Conservation (phyloP, 2,113 vertebrate species). For the Cromileptes altivelis region DNA sequence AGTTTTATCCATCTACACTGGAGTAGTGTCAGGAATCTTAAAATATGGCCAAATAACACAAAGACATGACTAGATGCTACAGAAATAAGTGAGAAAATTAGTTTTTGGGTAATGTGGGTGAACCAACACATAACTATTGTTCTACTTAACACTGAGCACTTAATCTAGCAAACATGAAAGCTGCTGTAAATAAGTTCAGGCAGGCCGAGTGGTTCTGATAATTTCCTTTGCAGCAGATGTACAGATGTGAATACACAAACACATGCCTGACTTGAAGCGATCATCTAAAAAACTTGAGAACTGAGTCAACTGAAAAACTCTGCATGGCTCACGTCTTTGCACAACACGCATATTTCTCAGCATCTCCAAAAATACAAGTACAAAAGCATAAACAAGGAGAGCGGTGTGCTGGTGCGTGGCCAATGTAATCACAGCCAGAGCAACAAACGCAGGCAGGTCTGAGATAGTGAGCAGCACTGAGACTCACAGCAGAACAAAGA, state of each 20-base stretch:
- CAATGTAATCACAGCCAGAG: conserved; percentile 68
- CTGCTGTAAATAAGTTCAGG: neutral
- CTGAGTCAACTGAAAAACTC: conserved; percentile 57
- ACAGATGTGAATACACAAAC: conserved; percentile 59
- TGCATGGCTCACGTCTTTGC: conserved; percentile 19
- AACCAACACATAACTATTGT: conserved; percentile 13
- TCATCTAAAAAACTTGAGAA: conserved; percentile 52
- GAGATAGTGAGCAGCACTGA: conserved; percentile 28
- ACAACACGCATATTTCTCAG: conserved; percentile 44
- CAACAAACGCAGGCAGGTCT: conserved; percentile 60
- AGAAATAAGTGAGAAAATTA: neutral
- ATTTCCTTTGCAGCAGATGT: conserved; percentile 48
- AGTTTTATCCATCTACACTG: neutral
- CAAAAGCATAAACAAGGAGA: conserved; percentile 62
- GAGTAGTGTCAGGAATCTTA: neutral
- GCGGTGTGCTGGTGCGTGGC: conserved; percentile 46
- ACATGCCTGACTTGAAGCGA: conserved; percentile 32
- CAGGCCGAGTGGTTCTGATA: conserved; percentile 1
- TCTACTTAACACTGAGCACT: neutral
- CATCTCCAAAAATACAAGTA: conserved; percentile 49
- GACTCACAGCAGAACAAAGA: conserved; percentile 62
- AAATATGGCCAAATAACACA: neutral
- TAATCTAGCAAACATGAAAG: conserved; percentile 4
- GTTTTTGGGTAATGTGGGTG: neutral
- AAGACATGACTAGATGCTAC: neutral